Percentiles rank a stretch among this genome's conserved stretches.
Evolutionary conservation across 2,113 vertebrate genomes (phyloP).

Genomic region (Trematomus loennbergii): DNA sequence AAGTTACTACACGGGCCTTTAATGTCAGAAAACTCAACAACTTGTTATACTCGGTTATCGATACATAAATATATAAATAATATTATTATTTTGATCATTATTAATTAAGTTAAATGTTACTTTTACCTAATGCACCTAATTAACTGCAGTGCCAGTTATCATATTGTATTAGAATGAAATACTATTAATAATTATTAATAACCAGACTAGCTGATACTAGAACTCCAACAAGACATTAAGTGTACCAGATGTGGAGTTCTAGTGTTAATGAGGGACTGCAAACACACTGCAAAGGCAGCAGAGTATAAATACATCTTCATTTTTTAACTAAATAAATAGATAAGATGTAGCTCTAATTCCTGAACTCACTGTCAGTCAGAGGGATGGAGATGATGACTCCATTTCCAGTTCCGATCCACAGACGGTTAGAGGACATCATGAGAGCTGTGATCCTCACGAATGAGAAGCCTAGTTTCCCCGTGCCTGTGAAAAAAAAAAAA

Average conservation of each 20-base stretch:
- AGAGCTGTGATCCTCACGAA: conserved; percentile 98
- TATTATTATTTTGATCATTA: no score
- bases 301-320: not conserved
- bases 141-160: no score
- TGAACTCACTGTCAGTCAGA: conserved; percentile 75
- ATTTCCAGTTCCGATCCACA: conserved; percentile 98
- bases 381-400: conserved; percentile 99
- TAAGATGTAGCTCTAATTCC: not conserved
- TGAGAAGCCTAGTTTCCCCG: conserved; percentile 97
- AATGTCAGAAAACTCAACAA: not conserved
- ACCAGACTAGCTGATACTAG: no score
- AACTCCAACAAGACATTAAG: not conserved
- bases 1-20: not conserved
- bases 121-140: no score
- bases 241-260: not conserved
- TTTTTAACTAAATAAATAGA: conserved; percentile 22
- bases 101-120: no score
- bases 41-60: not conserved
- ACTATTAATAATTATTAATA: no score
- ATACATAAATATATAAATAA: no score
- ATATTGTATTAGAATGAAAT: no score
- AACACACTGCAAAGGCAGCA: not conserved
- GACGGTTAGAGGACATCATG: conserved; percentile 92
- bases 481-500: conserved; percentile 81
- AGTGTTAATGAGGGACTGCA: not conserved